These are phyloP conservation scores for Trypoxylus dichotomus DNA, from an alignment of 1,140 invertebrate species.

Conservation along the genomic window DNA sequence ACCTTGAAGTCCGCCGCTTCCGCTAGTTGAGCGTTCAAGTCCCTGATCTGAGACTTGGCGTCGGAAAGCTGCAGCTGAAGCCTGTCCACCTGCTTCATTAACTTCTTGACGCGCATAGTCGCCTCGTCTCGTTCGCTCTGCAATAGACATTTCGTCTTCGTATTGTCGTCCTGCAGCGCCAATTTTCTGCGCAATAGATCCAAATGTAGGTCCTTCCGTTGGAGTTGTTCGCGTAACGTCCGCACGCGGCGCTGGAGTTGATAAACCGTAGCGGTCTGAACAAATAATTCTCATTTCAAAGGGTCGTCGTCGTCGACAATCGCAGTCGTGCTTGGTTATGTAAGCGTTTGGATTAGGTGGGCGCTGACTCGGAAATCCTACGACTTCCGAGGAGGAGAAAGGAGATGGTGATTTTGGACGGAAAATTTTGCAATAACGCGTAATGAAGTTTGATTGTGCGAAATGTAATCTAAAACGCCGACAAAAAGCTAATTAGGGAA, in stretches of 20 bases:
- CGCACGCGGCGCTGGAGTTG: conserved; percentile 79
- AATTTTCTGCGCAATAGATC: conserved; percentile 86
- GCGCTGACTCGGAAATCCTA: background rate
- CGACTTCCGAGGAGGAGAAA: background rate
- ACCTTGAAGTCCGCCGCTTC: conserved; percentile 85
- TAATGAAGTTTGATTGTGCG: background rate
- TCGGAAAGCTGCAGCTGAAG: conserved; percentile 72
- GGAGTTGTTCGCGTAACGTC: conserved; percentile 82
- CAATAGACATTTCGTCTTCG: conserved; percentile 62
- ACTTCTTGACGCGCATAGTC: conserved; percentile 70
- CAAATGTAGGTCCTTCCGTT: conserved; percentile 87
- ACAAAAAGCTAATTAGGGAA: too few relatives aligned
- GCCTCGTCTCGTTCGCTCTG: conserved; percentile 78
- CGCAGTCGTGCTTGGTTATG: background rate
- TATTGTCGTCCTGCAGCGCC: conserved; percentile 76
- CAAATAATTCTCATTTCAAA: conserved; percentile 10
- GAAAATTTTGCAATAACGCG: background rate
- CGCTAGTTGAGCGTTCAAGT: conserved; percentile 75
- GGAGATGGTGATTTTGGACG: background rate
- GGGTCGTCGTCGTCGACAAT: background rate
- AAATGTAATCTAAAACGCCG: too few relatives aligned
- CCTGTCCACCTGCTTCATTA: conserved; percentile 75
- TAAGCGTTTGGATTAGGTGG: background rate
- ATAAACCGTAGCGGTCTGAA: conserved; percentile 77
- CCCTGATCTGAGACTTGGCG: conserved; percentile 69